Conservation (phyloP, 2,113 vertebrate species). For the Hiodon alosoides region DNA sequence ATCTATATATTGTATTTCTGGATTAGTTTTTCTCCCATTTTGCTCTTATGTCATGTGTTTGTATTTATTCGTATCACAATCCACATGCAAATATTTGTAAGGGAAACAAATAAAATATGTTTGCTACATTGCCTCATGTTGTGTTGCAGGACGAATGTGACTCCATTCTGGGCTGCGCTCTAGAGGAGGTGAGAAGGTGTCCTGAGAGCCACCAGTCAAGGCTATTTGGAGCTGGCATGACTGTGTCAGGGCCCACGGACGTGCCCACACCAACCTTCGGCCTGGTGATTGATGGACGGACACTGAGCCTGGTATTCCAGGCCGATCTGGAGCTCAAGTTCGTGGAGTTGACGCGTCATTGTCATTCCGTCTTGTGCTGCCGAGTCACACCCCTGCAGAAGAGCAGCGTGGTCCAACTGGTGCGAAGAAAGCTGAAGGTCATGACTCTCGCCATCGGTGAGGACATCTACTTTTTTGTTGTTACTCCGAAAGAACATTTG, state of each 20-base stretch:
- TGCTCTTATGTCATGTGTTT: no score
- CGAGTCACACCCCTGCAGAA: slow-evolving; percentile 83
- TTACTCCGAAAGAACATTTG: background rate
- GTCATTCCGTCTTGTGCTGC: slow-evolving; percentile 82
- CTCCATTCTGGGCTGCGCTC: slow-evolving; percentile 70
- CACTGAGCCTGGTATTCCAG: slow-evolving; percentile 64
- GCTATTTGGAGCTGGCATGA: slow-evolving; percentile 28
- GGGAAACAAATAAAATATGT: slow-evolving; percentile 5
- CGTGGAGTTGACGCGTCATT: slow-evolving; percentile 64
- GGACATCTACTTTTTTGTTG: slow-evolving; percentile 4
- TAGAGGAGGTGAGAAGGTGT: slow-evolving; percentile 74
- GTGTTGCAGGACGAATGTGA: slow-evolving; percentile 72
- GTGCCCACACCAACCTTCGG: slow-evolving; percentile 49
- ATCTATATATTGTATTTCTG: no score
- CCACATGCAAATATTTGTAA: no score
- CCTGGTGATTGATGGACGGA: slow-evolving; percentile 78
- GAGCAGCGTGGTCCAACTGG: slow-evolving; percentile 74
- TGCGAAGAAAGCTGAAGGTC: slow-evolving; percentile 67
- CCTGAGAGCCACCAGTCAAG: slow-evolving; percentile 21
- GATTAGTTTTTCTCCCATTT: no score
- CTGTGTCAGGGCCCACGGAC: slow-evolving; percentile 12
- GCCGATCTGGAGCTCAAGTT: slow-evolving; percentile 73
- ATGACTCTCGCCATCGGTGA: slow-evolving; percentile 84
- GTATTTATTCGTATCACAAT: no score
- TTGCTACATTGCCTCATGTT: slow-evolving; percentile 13